phyloP scores from a whole-genome alignment of 2,113 vertebrate species.

The Buteo buteo region DNA sequence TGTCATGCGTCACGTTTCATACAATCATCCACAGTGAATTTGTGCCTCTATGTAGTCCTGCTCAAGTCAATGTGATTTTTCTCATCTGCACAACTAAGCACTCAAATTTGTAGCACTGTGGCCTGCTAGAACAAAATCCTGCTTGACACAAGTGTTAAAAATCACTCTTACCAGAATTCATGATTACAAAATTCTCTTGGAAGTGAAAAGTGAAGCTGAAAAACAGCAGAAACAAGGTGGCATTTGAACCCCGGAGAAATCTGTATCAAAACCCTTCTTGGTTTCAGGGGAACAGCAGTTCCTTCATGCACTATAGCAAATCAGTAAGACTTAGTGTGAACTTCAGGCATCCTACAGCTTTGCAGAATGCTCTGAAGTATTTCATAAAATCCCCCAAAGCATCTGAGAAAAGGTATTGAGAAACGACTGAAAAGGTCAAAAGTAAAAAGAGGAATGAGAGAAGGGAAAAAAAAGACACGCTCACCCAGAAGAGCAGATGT shows the following conservation, averaged over 20 bases:
- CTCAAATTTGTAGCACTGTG: background rate
- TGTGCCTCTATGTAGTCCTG: background rate
- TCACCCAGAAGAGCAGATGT: background rate
- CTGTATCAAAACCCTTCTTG: background rate
- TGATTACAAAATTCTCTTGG: background rate
- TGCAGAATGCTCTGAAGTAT: background rate
- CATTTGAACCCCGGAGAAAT: background rate
- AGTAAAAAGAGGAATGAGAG: background rate
- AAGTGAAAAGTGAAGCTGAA: background rate
- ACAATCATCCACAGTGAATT: background rate
- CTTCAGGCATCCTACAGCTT: background rate
- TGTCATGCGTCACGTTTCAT: background rate
- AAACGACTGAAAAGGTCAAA: background rate
- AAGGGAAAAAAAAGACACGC: accelerated
- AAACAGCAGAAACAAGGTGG: background rate
- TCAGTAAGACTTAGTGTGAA: background rate
- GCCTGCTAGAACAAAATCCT: background rate
- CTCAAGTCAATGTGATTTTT: background rate
- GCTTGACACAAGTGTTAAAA: background rate
- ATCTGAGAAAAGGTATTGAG: background rate
- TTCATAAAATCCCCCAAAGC: background rate
- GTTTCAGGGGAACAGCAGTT: background rate
- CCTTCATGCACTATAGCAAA: background rate
- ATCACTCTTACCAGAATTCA: background rate
- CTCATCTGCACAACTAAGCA: background rate